Conservation (phyloP, 2,888 invertebrate genomes). For the Micoletzkya japonica region DNA sequence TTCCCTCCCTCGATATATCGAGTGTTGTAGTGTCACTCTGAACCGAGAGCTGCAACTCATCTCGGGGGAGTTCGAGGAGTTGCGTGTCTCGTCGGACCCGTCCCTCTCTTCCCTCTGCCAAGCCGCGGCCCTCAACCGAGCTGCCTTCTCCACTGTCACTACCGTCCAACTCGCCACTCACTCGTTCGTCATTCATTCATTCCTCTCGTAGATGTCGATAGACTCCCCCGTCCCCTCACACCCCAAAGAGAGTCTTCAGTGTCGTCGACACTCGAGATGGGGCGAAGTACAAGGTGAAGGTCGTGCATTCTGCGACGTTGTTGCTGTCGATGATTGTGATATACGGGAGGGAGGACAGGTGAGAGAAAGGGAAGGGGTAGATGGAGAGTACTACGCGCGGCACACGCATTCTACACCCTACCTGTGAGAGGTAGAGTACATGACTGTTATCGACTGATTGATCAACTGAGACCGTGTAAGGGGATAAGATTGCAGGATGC, state of each 20-base stretch:
- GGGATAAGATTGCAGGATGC: conserved; percentile 48
- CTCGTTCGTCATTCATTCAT: conserved; percentile 35
- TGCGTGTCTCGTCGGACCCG: conserved; percentile 45
- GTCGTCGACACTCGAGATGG: conserved; percentile 64
- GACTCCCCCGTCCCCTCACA: not conserved
- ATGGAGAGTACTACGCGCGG: too few relatives aligned
- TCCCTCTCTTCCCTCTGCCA: conserved; percentile 60
- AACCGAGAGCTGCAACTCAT: conserved; percentile 62
- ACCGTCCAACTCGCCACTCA: conserved; percentile 57
- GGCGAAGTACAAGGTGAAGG: conserved; percentile 66
- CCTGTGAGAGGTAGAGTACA: too few relatives aligned
- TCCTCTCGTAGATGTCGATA: not conserved
- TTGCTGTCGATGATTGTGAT: conserved; percentile 68
- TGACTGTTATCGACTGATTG: conserved; percentile 41
- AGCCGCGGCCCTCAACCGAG: conserved; percentile 57
- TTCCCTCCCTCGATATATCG: not conserved
- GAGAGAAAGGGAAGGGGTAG: too few relatives aligned
- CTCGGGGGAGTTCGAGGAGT: conserved; percentile 58
- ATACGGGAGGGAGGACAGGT: conserved; percentile 49
- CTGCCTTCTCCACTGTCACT: conserved; percentile 49
- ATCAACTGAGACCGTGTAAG: not conserved
- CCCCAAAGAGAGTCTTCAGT: conserved; percentile 50
- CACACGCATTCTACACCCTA: too few relatives aligned
- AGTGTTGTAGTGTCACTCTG: conserved; percentile 51
- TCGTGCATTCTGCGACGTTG: conserved; percentile 67